A percentile compares a stretch with the other conserved stretches of the same genome.
Conservation (phyloP, 2,113 vertebrate species). For the Hippoglossus stenolepis region DNA sequence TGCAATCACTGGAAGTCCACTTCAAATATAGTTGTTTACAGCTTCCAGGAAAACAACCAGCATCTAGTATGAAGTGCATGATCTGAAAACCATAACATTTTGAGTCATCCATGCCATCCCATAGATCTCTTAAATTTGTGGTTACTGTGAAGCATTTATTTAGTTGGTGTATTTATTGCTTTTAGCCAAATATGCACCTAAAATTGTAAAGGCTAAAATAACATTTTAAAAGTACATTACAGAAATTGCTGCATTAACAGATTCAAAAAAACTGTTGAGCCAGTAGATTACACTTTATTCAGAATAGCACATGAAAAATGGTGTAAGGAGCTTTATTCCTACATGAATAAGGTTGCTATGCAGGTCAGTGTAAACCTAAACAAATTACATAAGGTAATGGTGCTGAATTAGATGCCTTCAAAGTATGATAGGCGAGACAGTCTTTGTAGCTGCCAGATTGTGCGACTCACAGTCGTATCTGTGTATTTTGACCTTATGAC, state of each 20-base stretch:
- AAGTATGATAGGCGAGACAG: background rate
- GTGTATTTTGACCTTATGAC: slow-evolving; percentile 22
- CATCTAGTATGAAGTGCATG: slow-evolving; percentile 35
- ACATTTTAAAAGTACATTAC: background rate
- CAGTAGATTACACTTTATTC: background rate
- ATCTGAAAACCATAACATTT: slow-evolving; percentile 43
- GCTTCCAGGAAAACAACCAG: slow-evolving; percentile 50
- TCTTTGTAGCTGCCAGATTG: slow-evolving; percentile 5
- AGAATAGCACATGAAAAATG: background rate
- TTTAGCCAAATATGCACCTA: slow-evolving; percentile 22
- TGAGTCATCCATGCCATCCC: slow-evolving; percentile 13
- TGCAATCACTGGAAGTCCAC: slow-evolving; percentile 58
- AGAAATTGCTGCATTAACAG: background rate
- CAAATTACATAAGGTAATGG: slow-evolving; percentile 1
- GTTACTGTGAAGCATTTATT: slow-evolving; percentile 38
- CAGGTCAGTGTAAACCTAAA: background rate
- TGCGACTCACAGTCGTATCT: slow-evolving; percentile 7
- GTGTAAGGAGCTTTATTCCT: too few relatives aligned
- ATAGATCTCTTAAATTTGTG: slow-evolving; percentile 19
- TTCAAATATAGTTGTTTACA: slow-evolving; percentile 67
- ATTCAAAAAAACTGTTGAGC: background rate
- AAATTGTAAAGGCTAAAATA: background rate
- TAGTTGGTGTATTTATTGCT: slow-evolving; percentile 32
- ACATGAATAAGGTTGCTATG: background rate
- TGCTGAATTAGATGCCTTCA: slow-evolving; percentile 6